Conservation (phyloP, 2,888 invertebrate genomes). For the Sesia apiformis region DNA sequence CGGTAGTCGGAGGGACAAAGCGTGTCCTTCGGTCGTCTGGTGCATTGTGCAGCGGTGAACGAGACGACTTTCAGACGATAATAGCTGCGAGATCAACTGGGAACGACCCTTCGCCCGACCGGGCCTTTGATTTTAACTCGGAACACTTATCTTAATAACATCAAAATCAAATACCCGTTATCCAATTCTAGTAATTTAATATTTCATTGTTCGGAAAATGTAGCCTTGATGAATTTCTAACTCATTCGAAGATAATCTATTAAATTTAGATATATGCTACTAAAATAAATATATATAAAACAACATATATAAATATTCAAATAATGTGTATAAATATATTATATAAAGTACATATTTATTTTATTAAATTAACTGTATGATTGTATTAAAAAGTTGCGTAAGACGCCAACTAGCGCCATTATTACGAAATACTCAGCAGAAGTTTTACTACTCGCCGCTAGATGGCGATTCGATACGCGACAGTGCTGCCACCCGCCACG, state of each 20-base stretch:
- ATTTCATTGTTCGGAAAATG: too few relatives aligned
- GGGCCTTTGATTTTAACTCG: not conserved
- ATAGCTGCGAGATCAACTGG: conserved; percentile 5
- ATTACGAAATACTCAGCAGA: conserved; percentile 19
- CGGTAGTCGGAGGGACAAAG: conserved; percentile 33
- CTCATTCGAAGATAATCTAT: not conserved
- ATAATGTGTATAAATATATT: too few relatives aligned
- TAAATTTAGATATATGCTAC: not conserved
- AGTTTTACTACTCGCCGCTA: conserved; percentile 56
- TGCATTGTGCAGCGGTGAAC: conserved; percentile 33
- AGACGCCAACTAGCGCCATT: conserved; percentile 37
- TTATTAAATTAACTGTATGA: too few relatives aligned
- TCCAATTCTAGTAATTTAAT: too few relatives aligned
- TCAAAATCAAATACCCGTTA: too few relatives aligned
- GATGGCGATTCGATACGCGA: conserved; percentile 38
- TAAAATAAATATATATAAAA: not conserved
- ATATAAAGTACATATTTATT: too few relatives aligned
- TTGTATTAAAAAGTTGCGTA: too few relatives aligned
- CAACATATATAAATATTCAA: not conserved
- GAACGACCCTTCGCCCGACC: not conserved
- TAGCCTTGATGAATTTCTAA: not conserved
- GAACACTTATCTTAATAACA: too few relatives aligned
- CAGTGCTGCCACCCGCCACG: conserved; percentile 30
- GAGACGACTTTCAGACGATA: conserved; percentile 19
- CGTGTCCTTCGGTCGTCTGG: conserved; percentile 49